Conservation (phyloP, 2,888 invertebrate species). For the Pyrrhia umbra region DNA sequence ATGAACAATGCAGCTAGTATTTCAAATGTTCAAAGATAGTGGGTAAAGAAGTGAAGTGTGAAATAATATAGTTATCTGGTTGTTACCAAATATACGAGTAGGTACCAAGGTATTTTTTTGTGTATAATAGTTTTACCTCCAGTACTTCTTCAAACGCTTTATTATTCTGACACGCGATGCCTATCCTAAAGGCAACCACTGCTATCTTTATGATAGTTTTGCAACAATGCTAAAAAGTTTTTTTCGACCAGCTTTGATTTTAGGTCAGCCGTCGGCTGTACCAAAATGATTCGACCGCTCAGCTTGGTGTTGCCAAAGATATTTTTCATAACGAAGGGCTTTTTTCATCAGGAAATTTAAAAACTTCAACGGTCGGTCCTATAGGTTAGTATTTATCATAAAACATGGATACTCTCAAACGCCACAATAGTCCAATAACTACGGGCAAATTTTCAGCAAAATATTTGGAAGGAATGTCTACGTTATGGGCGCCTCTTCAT, state of each 20-base stretch:
- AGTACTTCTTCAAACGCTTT: not conserved
- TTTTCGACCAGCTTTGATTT: not conserved
- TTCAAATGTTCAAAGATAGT: not conserved
- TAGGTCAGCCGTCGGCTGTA: too few relatives aligned
- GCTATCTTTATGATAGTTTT: not conserved
- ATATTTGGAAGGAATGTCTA: constrained; percentile 43
- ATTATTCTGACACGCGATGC: constrained; percentile 13
- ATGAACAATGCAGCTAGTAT: not conserved
- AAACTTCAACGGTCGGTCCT: not conserved
- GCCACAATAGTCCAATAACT: constrained; percentile 25
- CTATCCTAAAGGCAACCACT: not conserved
- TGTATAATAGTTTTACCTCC: not conserved
- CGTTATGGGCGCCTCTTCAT: constrained; percentile 36
- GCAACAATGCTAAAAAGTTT: not conserved
- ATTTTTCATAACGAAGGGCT: not conserved
- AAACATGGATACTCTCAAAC: constrained; percentile 5
- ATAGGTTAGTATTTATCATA: constrained; percentile 1
- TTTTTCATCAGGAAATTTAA: constrained; percentile 2
- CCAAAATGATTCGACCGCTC: too few relatives aligned
- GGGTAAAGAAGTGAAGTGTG: too few relatives aligned
- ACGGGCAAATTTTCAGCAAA: constrained; percentile 15
- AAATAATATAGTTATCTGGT: too few relatives aligned
- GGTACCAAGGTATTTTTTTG: constrained; percentile 1
- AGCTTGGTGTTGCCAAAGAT: not conserved
- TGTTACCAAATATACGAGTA: not conserved